These are phyloP conservation scores for Tragelaphus strepsiceros DNA, from an alignment of 2,113 vertebrate species.

Conservation along the genomic window DNA sequence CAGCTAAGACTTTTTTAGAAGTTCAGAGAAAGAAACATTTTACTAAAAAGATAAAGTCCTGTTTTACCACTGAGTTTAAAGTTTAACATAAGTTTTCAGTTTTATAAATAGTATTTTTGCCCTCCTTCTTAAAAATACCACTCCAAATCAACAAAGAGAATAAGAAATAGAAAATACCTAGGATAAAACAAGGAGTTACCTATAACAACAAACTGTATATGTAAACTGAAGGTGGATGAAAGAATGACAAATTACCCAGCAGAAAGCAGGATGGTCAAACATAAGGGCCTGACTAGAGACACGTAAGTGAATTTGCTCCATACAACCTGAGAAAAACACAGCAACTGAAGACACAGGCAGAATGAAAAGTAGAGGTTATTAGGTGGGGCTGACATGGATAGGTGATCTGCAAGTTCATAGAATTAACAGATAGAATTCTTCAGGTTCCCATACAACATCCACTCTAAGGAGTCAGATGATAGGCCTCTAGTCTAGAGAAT, in stretches of 20 bases:
- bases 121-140: not conserved
- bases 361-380: not conserved
- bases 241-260: slow-evolving; percentile 16
- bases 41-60: not conserved
- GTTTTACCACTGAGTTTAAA: not conserved
- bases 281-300: not conserved
- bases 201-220: not conserved
- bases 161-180: not conserved
- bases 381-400: not conserved
- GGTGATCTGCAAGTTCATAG: not conserved
- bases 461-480: not conserved
- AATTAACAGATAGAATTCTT: not conserved
- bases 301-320: not conserved
- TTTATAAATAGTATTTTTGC: not conserved
- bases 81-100: not conserved
- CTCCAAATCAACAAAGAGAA: not conserved
- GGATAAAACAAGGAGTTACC: not conserved
- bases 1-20: slow-evolving; percentile 10
- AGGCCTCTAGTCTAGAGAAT: not conserved
- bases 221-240: not conserved
- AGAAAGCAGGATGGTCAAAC: not conserved
- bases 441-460: not conserved
- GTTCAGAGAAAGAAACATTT: slow-evolving; percentile 21
- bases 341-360: not conserved
- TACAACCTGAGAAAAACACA: not conserved